Evolutionary conservation across 2,888 invertebrate genomes (phyloP).

Genomic region (Candidula unifasciata): DNA sequence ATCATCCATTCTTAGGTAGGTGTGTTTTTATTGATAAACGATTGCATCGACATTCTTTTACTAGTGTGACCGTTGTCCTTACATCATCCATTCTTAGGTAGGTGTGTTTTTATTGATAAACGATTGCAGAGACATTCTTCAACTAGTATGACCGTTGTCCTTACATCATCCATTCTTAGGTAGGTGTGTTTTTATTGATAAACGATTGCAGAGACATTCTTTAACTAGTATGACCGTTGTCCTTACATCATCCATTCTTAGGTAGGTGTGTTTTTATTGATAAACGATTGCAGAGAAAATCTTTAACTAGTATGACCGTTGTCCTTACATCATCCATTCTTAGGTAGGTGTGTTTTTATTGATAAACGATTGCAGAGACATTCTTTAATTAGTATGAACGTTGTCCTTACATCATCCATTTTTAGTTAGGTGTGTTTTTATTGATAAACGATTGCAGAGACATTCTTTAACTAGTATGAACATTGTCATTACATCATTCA

Average conservation of each 20-base stretch:
- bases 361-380: no score
- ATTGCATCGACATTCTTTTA: conserved; percentile 21
- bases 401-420: conserved; percentile 34
- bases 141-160: no score
- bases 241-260: conserved; percentile 35
- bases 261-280: background rate
- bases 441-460: background rate
- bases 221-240: no score
- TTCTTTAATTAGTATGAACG: no score
- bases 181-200: no score
- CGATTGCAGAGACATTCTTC: no score
- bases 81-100: conserved; percentile 39
- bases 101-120: background rate
- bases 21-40: background rate
- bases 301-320: no score
- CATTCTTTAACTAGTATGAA: conserved; percentile 12
- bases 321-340: no score
- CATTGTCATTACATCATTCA: conserved; percentile 25
- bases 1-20: conserved; percentile 40
- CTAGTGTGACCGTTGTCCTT: background rate
- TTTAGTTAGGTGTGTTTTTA: conserved; percentile 4
- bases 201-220: no score
- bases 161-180: no score
- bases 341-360: no score
- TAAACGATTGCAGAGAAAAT: background rate